phyloP scores from a whole-genome alignment of 2,888 invertebrate genomes.

The Philaethria dido region DNA sequence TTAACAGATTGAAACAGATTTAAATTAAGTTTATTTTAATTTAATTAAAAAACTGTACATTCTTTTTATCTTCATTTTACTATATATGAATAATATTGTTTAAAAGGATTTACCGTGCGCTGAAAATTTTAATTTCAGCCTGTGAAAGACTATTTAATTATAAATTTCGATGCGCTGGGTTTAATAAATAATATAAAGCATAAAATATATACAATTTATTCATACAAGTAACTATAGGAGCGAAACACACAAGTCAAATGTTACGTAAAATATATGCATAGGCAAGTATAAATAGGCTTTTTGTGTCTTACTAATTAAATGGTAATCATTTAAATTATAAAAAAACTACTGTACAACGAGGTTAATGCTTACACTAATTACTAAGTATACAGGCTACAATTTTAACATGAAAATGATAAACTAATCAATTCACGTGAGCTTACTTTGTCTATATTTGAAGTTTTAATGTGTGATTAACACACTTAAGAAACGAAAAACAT shows the following conservation, averaged over 20 bases:
- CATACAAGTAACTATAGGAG: not conserved
- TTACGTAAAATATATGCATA: not conserved
- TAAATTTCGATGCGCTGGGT: constrained; percentile 1
- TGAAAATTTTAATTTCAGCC: constrained; percentile 14
- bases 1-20: not conserved
- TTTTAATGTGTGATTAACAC: no score
- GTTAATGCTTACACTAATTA: not conserved
- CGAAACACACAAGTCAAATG: not conserved
- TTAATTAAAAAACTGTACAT: not conserved
- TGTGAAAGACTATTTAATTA: constrained; percentile 20
- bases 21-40: not conserved
- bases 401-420: not conserved
- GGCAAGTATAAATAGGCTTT: not conserved
- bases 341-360: not conserved
- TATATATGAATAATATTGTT: constrained; percentile 9
- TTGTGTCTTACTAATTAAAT: not conserved
- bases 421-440: no score
- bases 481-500: no score
- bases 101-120: constrained; percentile 16
- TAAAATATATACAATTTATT: constrained; percentile 14
- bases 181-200: constrained; percentile 5
- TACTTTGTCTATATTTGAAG: no score
- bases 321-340: not conserved
- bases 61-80: not conserved
- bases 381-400: not conserved